These are phyloP conservation scores for Pemphredon lugubris DNA, from an alignment of 2,888 invertebrate genomes.

Conservation along the genomic window DNA sequence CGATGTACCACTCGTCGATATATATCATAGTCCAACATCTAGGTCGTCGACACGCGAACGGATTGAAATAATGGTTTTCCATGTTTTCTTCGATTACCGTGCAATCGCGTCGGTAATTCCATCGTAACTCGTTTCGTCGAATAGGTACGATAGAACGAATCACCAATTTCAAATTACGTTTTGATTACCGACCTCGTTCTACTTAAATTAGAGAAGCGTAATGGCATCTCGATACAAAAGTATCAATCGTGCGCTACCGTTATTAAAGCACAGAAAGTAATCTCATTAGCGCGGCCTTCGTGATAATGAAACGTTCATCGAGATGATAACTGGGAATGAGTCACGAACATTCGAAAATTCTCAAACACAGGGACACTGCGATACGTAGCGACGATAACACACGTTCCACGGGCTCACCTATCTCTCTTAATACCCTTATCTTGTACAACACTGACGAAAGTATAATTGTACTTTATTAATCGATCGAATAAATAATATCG, in stretches of 20 bases:
- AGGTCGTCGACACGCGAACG: background rate
- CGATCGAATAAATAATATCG: too few relatives aligned
- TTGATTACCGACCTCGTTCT: too few relatives aligned
- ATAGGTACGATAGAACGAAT: too few relatives aligned
- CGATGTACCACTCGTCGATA: background rate
- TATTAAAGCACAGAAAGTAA: background rate
- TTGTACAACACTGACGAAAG: background rate
- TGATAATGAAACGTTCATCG: slow-evolving; percentile 5
- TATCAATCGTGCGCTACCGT: background rate
- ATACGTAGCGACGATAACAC: background rate
- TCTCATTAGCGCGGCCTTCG: slow-evolving; percentile 1
- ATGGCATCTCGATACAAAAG: too few relatives aligned
- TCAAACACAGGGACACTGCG: background rate
- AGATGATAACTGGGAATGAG: background rate
- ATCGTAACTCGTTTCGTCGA: too few relatives aligned
- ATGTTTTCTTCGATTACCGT: too few relatives aligned
- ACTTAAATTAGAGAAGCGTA: too few relatives aligned
- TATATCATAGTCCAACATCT: background rate
- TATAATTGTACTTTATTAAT: too few relatives aligned
- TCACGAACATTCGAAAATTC: background rate
- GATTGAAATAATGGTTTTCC: too few relatives aligned
- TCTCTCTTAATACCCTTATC: slow-evolving; percentile 11
- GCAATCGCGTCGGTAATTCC: too few relatives aligned
- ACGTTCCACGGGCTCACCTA: background rate
- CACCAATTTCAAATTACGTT: too few relatives aligned